These are phyloP conservation scores for Erpornis zantholeuca DNA, from an alignment of 2,113 vertebrate species.

Conservation along the genomic window DNA sequence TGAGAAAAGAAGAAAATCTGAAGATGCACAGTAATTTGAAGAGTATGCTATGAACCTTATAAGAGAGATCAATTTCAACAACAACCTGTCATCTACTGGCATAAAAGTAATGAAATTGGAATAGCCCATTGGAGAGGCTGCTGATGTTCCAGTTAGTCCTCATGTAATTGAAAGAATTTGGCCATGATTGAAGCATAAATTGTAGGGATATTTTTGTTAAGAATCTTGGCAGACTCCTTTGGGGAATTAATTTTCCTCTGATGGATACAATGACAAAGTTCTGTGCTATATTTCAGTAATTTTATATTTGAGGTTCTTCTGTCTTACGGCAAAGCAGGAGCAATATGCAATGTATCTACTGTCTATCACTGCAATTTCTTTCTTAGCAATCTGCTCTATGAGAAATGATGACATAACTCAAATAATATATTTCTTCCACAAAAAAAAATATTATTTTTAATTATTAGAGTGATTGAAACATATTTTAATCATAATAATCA, in stretches of 20 bases:
- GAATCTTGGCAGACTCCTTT: conserved; percentile 6
- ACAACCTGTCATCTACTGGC: conserved; percentile 4
- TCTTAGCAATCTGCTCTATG: neutral
- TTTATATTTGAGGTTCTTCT: neutral
- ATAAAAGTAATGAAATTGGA: conserved; percentile 31
- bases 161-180: conserved; percentile 42
- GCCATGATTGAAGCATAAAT: conserved; percentile 25
- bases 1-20: neutral
- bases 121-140: neutral
- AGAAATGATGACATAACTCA: neutral
- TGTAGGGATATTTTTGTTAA: conserved; percentile 34
- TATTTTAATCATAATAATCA: neutral
- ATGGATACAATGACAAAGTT: neutral
- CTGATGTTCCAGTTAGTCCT: conserved; percentile 18
- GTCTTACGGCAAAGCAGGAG: neutral
- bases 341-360: neutral
- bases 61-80: conserved; percentile 60
- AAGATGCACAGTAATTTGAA: conserved; percentile 27
- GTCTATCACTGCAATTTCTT: neutral
- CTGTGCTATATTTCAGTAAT: neutral
- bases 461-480: neutral
- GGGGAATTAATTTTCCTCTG: conserved; percentile 19
- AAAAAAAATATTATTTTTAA: neutral
- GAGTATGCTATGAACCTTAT: conserved; percentile 8
- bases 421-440: neutral